Evolutionary conservation across 1,140 invertebrate genomes (phyloP), one percentile per base, ranked within the genome.

Genomic region (Drosophila tsacasi): DNA sequence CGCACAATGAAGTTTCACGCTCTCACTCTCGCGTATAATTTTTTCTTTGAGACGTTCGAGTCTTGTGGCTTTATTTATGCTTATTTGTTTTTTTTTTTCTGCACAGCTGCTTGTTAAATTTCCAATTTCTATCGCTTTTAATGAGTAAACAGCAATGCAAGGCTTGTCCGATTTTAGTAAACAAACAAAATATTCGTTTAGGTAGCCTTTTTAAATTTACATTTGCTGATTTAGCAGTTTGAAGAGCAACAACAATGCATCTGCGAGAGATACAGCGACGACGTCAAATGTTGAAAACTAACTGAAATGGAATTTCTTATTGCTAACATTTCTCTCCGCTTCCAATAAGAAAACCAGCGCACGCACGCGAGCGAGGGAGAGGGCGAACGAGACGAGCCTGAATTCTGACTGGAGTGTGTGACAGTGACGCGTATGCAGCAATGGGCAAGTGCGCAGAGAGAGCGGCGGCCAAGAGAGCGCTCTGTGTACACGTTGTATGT

Each of bases 231-330:
- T 62, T 76, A 65, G 47, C 72, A 76, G 60, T 35, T 64, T 49
- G 39, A 44, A 44, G 50, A 57, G 40, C 57, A 75, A 47, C 42
- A 58, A 44, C 78, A 54, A 65, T 39, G 54, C 46, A 68, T 47
- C 40, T 15, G 61, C 49, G 63, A 55, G 30, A 37, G 39, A 55
- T 67, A 71, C 39, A 76, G 44, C 84, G 81, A 77, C 78, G 73
- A 78, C 80, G 85, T 78, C 84, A 78, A 77, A 75, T 60, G 84
- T 84, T 89, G 74, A 79, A 87, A 87, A 89, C 84, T 87, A 87
- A 87, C 84, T 87, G 84, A 87, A 87, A 63, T 89, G 85, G 83
- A 89, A 86, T 86, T 77, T 85, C 83, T 79, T 83, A 83, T 89
- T 81, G 84, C 84, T 89, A 65, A 85, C 83, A 82, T 79, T 82